Evolutionary conservation across 2,888 invertebrate species (phyloP).

Genomic region (Caradrina clavipalpis): DNA sequence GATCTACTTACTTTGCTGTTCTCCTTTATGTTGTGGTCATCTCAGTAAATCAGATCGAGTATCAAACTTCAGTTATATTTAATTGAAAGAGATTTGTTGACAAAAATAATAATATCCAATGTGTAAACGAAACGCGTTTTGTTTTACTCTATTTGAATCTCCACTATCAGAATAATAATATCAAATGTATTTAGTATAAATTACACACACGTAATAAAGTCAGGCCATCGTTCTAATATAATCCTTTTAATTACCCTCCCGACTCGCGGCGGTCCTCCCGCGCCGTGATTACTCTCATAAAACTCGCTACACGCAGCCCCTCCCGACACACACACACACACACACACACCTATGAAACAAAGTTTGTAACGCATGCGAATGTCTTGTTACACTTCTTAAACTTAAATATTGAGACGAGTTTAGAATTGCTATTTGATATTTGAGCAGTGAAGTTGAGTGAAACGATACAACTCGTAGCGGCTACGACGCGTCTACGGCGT

Average conservation of each 20-base stretch:
- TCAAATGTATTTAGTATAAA: too few relatives aligned
- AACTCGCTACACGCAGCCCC: background rate
- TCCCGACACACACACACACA: too few relatives aligned
- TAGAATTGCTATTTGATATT: constrained; percentile 1
- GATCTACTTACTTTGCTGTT: too few relatives aligned
- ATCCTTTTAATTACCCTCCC: background rate
- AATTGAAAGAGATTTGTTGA: too few relatives aligned
- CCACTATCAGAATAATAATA: background rate
- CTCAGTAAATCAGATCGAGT: too few relatives aligned
- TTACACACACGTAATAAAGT: background rate
- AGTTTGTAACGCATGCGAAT: constrained; percentile 1
- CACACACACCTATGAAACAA: background rate
- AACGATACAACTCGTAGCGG: background rate
- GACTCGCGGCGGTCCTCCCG: background rate
- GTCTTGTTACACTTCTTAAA: constrained; percentile 9
- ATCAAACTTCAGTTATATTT: too few relatives aligned
- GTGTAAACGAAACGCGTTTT: too few relatives aligned
- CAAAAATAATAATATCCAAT: too few relatives aligned
- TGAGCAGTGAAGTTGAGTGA: background rate
- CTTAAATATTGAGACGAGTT: constrained; percentile 2
- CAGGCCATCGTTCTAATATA: background rate
- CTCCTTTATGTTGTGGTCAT: too few relatives aligned
- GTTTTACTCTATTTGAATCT: background rate
- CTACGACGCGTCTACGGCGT: background rate
- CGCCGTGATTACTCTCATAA: background rate